These are phyloP conservation scores for Tenthredo scrophulariae DNA, from an alignment of 2,888 invertebrate genomes.

Conservation along the genomic window DNA sequence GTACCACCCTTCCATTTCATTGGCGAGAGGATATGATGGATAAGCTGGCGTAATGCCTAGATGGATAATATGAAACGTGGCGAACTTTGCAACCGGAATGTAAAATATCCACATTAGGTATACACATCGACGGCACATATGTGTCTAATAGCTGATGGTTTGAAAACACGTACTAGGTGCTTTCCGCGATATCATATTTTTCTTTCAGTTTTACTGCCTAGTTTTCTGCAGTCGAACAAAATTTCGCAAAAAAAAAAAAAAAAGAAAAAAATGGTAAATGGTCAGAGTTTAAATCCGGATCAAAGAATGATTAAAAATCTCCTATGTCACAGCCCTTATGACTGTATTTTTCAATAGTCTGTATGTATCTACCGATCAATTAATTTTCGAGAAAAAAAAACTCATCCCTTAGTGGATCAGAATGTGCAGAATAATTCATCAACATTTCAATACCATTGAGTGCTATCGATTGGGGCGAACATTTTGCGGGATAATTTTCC, in stretches of 20 bases:
- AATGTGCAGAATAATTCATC: background rate
- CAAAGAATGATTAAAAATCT: background rate
- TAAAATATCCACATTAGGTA: conserved; percentile 1
- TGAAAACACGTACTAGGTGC: background rate
- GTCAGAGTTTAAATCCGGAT: background rate
- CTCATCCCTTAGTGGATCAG: background rate
- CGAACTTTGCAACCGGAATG: conserved; percentile 10
- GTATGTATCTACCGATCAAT: background rate
- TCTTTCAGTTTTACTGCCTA: background rate
- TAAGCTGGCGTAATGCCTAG: conserved; percentile 50
- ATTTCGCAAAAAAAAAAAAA: background rate
- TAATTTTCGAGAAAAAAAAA: background rate
- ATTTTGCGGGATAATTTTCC: background rate
- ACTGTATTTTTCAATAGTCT: background rate
- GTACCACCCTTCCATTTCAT: background rate
- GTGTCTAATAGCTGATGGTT: background rate
- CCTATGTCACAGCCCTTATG: background rate
- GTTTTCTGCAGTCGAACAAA: background rate
- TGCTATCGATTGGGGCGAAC: background rate
- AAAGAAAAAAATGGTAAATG: background rate
- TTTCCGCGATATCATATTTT: background rate
- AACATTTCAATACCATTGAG: background rate
- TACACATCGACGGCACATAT: background rate
- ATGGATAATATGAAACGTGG: conserved; percentile 36
- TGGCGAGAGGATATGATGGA: conserved; percentile 37